Percentiles rank a stretch among this genome's conserved stretches.
Evolutionary conservation across 1,140 invertebrate genomes (phyloP).

Genomic region (Phthorimaea operculella): DNA sequence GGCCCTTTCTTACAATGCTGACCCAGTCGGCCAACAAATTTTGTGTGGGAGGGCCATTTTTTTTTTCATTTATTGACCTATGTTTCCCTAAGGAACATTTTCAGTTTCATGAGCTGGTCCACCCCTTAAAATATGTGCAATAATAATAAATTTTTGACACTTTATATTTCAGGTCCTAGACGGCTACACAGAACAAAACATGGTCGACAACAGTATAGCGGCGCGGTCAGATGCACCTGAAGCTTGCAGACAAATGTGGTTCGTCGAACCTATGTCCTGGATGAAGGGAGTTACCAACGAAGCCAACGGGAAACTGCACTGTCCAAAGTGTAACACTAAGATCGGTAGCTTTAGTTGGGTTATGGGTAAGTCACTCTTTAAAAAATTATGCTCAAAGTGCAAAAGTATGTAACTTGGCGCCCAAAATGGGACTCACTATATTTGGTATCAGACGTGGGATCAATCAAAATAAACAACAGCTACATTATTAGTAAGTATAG

Average conservation of each 20-base stretch:
- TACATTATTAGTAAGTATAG: no score
- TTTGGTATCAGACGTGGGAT: neutral
- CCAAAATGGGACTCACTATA: neutral
- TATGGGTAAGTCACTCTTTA: slow-evolving; percentile 69
- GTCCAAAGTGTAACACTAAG: slow-evolving; percentile 83
- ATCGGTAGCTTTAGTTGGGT: slow-evolving; percentile 88
- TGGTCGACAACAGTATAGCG: slow-evolving; percentile 45
- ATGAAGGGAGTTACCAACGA: slow-evolving; percentile 78
- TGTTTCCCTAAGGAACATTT: no score
- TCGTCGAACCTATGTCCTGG: slow-evolving; percentile 85
- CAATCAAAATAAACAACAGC: neutral
- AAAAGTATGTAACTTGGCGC: neutral
- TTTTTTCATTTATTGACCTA: no score
- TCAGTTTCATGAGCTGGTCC: no score
- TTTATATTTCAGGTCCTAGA: slow-evolving; percentile 14
- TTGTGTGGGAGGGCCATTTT: no score
- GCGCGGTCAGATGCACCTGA: slow-evolving; percentile 34
- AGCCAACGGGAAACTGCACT: slow-evolving; percentile 82
- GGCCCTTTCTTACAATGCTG: no score
- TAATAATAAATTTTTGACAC: no score
- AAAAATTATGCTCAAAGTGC: neutral
- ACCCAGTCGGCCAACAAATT: no score
- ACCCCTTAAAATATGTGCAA: no score
- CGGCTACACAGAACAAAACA: slow-evolving; percentile 42
- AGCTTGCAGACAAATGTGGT: slow-evolving; percentile 77